Base-by-base conservation (phyloP, 1,140 invertebrate genomes). In the Drosophila orosa region DNA sequence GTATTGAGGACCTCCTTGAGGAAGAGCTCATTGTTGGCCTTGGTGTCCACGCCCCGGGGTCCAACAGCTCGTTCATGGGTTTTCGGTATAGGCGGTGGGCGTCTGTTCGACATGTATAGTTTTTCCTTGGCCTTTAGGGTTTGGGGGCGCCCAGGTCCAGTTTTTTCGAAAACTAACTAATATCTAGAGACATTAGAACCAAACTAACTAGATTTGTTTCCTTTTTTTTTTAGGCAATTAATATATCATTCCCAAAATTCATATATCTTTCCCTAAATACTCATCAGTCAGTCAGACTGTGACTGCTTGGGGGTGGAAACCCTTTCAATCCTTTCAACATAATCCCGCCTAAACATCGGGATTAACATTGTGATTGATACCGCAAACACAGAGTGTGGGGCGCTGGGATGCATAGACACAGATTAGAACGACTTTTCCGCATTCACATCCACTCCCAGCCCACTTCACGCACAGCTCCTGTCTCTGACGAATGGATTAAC, bases 331-430 rank as follows among this genome's bases (percentile, higher is more conserved):
- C 48, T 17, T 25, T 42, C 73, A 35, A 35, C 39, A 42, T 71
- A 74, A 71, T 58, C 15, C 42, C 27, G 24, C 42, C 40, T 42
- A 54, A 50, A 47, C 71, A 68, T 39, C 22, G 47, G 59, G 57
- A 69, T 89, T 83, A 83, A 33, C 76, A 78, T 47, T 74, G 62
- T 89, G 84, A 87, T 87, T 89, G 84, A 87, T 87, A 89, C 47
- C 82, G 68, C 69, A 71, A 47, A 50, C 55, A 33, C 45, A 24
- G 31, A 17, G 19, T 40, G 47, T 5, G 61, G 29, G 15, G 5
- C 33, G 31, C 29, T 17, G 31, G 15, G 40, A 56, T 50, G 52
- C 62, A 77, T 61, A 40, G 65, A 33, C 80, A 67, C 59, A 65
- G 72, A 80, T 83, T 83, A 76, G 80, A 80, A 54, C 31, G 29